Conservation (phyloP, 2,797 vertebrate species). For the Etheostoma nigrum region DNA sequence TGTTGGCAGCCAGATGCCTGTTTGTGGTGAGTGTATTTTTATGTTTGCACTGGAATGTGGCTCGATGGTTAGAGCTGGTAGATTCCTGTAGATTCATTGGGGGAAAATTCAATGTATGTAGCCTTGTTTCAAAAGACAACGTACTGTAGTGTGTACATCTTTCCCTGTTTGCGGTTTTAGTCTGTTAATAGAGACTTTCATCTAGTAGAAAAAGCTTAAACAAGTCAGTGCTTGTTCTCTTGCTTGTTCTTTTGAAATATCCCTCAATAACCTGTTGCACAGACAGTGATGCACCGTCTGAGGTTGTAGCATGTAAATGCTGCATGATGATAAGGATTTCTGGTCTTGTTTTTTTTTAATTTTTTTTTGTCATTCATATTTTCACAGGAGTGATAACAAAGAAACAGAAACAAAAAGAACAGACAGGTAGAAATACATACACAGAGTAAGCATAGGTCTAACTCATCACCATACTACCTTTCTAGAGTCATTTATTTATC, state of each 20-base stretch:
- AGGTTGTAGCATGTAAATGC: background rate
- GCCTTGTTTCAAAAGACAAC: slow-evolving; percentile 3
- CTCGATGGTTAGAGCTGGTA: slow-evolving; percentile 24
- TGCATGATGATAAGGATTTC: slow-evolving; percentile 3
- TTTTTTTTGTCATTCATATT: too few species aligned
- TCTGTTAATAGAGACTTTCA: background rate
- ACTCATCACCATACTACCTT: too few species aligned
- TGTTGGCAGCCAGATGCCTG: slow-evolving; percentile 62
- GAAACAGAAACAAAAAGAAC: too few species aligned
- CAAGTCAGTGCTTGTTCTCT: slow-evolving; percentile 31
- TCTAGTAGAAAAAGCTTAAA: slow-evolving; percentile 7
- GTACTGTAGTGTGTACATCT: background rate
- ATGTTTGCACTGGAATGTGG: slow-evolving; percentile 57
- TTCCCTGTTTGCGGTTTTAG: background rate
- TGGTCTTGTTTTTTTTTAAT: too few species aligned
- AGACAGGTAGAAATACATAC: too few species aligned
- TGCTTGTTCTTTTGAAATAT: slow-evolving; percentile 20
- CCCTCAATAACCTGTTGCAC: background rate
- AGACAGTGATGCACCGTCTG: background rate
- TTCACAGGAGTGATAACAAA: too few species aligned
- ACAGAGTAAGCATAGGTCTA: too few species aligned
- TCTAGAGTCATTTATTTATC: background rate
- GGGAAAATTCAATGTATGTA: background rate
- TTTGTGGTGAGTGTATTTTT: slow-evolving; percentile 81
- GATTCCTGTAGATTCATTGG: slow-evolving; percentile 33